Percentiles rank a stretch among this genome's conserved stretches.
phyloP scores from a whole-genome alignment of 92 coral and sea anemone species.

The Parazoanthus darwini region DNA sequence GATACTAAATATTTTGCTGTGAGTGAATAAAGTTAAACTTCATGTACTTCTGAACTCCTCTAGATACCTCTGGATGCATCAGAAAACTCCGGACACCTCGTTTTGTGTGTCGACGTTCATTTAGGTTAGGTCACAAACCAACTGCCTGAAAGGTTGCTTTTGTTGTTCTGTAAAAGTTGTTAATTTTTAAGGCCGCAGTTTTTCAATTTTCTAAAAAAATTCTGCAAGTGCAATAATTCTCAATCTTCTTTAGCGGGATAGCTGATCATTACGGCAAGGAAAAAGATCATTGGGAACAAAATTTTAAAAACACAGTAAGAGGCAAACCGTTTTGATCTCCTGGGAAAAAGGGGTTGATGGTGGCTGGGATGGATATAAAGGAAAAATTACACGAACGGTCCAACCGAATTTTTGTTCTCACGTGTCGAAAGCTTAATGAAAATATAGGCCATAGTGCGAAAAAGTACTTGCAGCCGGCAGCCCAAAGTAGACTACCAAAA shows the following conservation, averaged over 20 bases:
- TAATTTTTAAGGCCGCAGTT: conserved; percentile 22
- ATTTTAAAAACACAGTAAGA: conserved; percentile 23
- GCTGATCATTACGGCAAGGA: conserved; percentile 25
- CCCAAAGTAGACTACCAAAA: conserved; percentile 26
- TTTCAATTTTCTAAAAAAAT: conserved; percentile 2
- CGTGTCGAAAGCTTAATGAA: conserved; percentile 22
- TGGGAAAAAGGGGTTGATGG: background rate
- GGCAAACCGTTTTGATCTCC: conserved; percentile 20
- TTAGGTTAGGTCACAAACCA: conserved; percentile 21
- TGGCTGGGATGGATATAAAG: conserved; percentile 17
- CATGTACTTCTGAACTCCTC: conserved; percentile 19
- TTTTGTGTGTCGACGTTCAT: conserved; percentile 27
- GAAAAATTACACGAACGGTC: conserved; percentile 22
- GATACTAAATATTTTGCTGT: conserved; percentile 22
- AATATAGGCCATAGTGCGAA: conserved; percentile 16
- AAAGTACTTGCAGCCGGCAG: conserved; percentile 28
- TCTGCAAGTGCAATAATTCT: conserved; percentile 27
- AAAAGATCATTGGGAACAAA: conserved; percentile 25
- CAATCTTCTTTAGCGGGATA: conserved; percentile 26
- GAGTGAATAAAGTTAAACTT: conserved; percentile 20
- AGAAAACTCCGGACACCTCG: conserved; percentile 27
- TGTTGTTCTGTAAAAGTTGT: conserved; percentile 16
- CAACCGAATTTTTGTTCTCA: conserved; percentile 25
- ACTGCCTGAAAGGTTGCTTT: conserved; percentile 19
- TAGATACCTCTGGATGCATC: conserved; percentile 26